Evolutionary conservation across 1,140 invertebrate genomes (phyloP).

Genomic region (Eulimnadia texana): DNA sequence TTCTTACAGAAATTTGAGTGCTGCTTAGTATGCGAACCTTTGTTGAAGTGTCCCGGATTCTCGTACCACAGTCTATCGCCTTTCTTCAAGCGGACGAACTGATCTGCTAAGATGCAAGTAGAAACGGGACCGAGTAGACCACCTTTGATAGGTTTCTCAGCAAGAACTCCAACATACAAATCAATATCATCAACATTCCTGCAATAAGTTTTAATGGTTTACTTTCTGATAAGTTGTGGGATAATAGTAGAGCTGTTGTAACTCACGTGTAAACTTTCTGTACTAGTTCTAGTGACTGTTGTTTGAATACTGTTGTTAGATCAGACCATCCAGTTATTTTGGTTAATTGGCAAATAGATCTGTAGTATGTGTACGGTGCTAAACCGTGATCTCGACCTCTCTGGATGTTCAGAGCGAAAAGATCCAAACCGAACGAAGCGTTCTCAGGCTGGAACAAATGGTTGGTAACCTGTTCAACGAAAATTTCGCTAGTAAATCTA

Average conservation of each 20-base stretch:
- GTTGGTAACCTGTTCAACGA: conserved; percentile 43
- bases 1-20: too few species aligned
- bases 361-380: conserved; percentile 57
- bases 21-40: too few species aligned
- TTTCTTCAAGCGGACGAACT: conserved; percentile 60
- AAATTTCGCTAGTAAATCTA: neutral
- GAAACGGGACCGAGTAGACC: conserved; percentile 68
- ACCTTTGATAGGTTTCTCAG: conserved; percentile 49
- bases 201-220: conserved; percentile 20
- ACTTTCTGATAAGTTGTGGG: neutral
- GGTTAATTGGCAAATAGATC: conserved; percentile 48
- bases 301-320: conserved; percentile 20
- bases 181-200: conserved; percentile 69
- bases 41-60: conserved; percentile 20
- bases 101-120: conserved; percentile 68
- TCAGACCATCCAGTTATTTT: conserved; percentile 27
- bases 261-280: conserved; percentile 31
- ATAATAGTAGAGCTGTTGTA: too few species aligned
- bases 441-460: conserved; percentile 49
- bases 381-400: conserved; percentile 77
- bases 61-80: conserved; percentile 85
- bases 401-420: conserved; percentile 74
- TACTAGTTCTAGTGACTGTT: conserved; percentile 26
- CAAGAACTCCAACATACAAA: conserved; percentile 66
- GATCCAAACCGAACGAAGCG: conserved; percentile 39